Evolutionary conservation across 2,113 vertebrate genomes (phyloP).

Genomic region (Neotragus moschatus): DNA sequence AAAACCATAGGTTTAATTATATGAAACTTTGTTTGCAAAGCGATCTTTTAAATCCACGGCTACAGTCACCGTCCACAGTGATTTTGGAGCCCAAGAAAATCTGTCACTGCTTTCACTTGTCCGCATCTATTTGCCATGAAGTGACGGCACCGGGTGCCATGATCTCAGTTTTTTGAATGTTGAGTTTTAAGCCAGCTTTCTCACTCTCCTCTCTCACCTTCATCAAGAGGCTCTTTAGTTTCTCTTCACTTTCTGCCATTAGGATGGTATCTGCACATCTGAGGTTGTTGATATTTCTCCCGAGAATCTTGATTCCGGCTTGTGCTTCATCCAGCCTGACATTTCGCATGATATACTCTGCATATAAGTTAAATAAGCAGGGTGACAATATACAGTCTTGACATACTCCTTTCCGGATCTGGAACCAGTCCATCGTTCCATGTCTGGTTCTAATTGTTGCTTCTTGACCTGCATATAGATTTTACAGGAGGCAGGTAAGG

Average conservation of each 20-base stretch:
- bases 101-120: not conserved
- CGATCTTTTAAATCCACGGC: not conserved
- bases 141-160: fast-evolving
- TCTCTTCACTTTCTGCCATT: not conserved
- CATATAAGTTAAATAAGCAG: not conserved
- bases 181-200: not conserved
- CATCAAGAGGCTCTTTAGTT: not conserved
- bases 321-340: not conserved
- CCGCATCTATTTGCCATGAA: not conserved
- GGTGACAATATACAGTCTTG: not conserved
- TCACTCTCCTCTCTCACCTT: not conserved
- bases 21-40: not conserved
- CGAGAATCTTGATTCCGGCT: not conserved
- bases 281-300: not conserved
- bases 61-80: fast-evolving
- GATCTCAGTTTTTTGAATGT: not conserved
- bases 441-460: not conserved
- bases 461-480: not conserved
- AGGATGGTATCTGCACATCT: not conserved
- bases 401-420: not conserved
- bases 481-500: not conserved
- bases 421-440: not conserved
- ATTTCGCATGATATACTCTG: not conserved
- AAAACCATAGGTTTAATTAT: not conserved
- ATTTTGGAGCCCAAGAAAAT: not conserved